Base-by-base conservation (phyloP, 1,140 invertebrate genomes). In the Geopemphigus sp. region DNA sequence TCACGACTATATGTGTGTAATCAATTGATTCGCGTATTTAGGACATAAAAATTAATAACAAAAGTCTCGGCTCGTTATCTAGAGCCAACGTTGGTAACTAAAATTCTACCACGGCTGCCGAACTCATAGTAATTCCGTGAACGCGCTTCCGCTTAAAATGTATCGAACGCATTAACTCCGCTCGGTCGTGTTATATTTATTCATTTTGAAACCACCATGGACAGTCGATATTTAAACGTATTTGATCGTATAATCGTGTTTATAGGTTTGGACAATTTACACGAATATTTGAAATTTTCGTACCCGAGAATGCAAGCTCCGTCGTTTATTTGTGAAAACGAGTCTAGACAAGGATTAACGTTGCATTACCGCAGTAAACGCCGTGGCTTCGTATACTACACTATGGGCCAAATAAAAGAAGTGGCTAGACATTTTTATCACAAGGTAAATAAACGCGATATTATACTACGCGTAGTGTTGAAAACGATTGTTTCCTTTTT, bases 211-310 rank as follows among this genome's bases (percentile, higher is more conserved):
- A n/a, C n/a, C n/a, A n/a, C n/a, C n/a, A n/a, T n/a, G n/a, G n/a
- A n/a, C n/a, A n/a, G n/a, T n/a, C n/a, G n/a, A n/a, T n/a, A n/a
- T n/a, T n/a, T n/a, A 8, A 39, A 39, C 32, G 8, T 39, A 39
- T 39, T 39, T 39, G 15, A 32, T 32, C 17, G 3, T 64, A 32
- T 19, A 4, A 39, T 4, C 45, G 1, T 17, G 66, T 76, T 56
- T 29, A 14, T 80, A 88, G 87, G 87, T 29, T 86, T 98, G 82
- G 96, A 98, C 86, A 98, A 98, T 87, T 88, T 98, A 45, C 97
- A 99, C 85, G 96, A 98, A 85, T 98, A 99, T 85, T 87, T 99
- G 4, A 96, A 96, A 86, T 96, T 98, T 86, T 97, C 95, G 32
- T 98, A 98, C 85, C 96, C 96, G 0, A 89, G 94, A 83, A 93